phyloP scores from a whole-genome alignment of 2,113 vertebrate species.

The Pyrgilauda ruficollis region DNA sequence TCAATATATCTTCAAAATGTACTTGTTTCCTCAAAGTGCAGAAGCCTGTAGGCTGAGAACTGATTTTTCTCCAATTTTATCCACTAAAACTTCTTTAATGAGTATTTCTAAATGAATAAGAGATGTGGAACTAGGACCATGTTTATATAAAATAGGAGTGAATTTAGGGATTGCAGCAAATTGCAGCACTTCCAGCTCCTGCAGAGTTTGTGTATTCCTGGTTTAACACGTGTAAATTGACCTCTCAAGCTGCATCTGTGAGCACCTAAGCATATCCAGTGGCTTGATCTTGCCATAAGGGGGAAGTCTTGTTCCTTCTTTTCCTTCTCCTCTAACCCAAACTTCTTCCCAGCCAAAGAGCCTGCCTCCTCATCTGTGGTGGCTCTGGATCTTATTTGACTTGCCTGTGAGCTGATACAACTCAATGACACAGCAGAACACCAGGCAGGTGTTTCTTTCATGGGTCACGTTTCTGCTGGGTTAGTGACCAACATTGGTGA shows the following conservation, averaged over 20 bases:
- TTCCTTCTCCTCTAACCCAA: neutral
- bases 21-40: neutral
- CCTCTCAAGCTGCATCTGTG: neutral
- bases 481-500: neutral
- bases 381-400: neutral
- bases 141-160: neutral
- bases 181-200: neutral
- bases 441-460: neutral
- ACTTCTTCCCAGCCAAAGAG: neutral
- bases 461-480: neutral
- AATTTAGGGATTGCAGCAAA: neutral
- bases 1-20: neutral
- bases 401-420: neutral
- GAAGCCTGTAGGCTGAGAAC: neutral
- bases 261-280: neutral
- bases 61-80: neutral
- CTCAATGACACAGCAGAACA: neutral
- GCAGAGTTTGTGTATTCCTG: neutral
- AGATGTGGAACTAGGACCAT: neutral
- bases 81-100: neutral
- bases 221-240: rapidly evolving
- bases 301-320: constrained; percentile 49
- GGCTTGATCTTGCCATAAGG: constrained; percentile 29
- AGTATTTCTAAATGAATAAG: neutral
- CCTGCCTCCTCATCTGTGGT: neutral